Evolutionary conservation across 2,113 vertebrate species (phyloP).

Genomic region (Oxyura jamaicensis): DNA sequence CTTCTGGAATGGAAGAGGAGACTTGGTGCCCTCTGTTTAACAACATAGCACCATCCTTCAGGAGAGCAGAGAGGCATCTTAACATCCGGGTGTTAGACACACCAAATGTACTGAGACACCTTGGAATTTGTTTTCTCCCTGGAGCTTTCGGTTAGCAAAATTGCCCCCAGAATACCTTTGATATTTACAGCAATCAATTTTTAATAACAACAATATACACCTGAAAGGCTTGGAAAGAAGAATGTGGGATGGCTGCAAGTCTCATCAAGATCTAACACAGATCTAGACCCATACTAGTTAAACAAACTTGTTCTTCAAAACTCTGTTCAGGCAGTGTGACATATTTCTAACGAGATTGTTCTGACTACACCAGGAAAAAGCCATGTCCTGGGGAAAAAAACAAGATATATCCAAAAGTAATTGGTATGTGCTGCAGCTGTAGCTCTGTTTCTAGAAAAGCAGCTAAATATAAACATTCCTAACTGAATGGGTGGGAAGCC

Average conservation of each 20-base stretch:
- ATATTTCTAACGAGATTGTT: slow-evolving; percentile 20
- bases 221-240: neutral
- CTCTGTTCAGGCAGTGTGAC: slow-evolving; percentile 1
- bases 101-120: neutral
- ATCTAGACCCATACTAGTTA: neutral
- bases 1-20: neutral
- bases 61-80: neutral
- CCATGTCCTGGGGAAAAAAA: slow-evolving; percentile 45
- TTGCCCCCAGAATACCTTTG: neutral
- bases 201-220: slow-evolving; percentile 4
- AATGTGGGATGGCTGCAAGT: slow-evolving; percentile 27
- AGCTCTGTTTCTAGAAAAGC: slow-evolving; percentile 38
- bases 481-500: slow-evolving; percentile 26
- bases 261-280: neutral
- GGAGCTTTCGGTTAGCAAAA: neutral
- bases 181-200: slow-evolving; percentile 9
- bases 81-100: neutral
- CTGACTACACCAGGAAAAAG: slow-evolving; percentile 13
- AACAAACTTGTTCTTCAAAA: neutral
- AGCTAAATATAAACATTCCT: slow-evolving; percentile 58
- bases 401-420: slow-evolving; percentile 10
- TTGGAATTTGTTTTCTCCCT: neutral
- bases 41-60: neutral
- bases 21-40: neutral
- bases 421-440: slow-evolving; percentile 45